Evolutionary conservation across 1,140 invertebrate species (phyloP).

Genomic region (Platorchestia sp.): DNA sequence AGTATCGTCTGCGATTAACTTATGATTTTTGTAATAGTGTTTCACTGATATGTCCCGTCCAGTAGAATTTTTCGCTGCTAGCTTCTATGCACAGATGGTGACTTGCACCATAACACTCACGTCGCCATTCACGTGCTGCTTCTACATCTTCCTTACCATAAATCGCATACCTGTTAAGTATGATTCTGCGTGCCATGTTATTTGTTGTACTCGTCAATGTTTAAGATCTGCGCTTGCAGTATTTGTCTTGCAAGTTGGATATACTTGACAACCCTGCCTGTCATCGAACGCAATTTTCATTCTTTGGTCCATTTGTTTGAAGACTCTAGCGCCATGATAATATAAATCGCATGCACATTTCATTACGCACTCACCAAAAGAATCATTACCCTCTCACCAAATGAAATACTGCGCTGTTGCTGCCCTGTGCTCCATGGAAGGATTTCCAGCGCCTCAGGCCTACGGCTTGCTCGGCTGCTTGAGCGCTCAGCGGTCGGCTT

Average conservation of each 20-base stretch:
- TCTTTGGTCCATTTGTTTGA: background rate
- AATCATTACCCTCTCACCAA: background rate
- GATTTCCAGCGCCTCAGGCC: background rate
- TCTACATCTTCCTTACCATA: too few relatives aligned
- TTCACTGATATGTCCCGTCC: too few relatives aligned
- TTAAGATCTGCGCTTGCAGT: background rate
- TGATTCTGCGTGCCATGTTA: too few relatives aligned
- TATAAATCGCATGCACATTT: background rate
- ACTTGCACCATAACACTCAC: too few relatives aligned
- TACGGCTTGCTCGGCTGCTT: background rate
- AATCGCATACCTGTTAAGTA: too few relatives aligned
- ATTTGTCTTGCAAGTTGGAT: background rate
- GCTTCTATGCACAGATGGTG: too few relatives aligned
- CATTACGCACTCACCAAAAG: background rate
- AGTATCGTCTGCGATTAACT: too few relatives aligned
- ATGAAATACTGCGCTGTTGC: background rate
- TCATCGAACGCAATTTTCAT: background rate
- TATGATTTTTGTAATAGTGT: too few relatives aligned
- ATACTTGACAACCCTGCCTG: background rate
- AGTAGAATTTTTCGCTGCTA: too few relatives aligned
- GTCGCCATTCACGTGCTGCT: too few relatives aligned
- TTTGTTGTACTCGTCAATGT: background rate
- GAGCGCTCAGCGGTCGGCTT: background rate
- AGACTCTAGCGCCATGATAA: background rate
- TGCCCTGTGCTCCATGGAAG: background rate